Evolutionary conservation across 2,888 invertebrate genomes (phyloP).

Genomic region (Lepidochitona cinerea): DNA sequence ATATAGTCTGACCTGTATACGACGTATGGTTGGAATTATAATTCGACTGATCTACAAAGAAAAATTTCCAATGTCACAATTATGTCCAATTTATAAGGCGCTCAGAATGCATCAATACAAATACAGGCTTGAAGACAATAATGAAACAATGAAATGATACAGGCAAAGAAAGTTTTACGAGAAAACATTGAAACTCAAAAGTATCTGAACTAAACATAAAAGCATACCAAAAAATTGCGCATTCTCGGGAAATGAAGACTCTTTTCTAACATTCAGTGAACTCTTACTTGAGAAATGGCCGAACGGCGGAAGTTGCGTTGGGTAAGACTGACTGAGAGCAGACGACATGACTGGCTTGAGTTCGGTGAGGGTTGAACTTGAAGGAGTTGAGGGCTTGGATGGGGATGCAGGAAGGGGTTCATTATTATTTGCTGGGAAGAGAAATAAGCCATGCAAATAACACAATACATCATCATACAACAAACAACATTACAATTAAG

Average conservation of each 20-base stretch:
- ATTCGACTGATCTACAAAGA: background rate
- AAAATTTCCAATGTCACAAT: no score
- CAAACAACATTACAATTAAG: background rate
- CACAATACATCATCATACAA: background rate
- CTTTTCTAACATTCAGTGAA: no score
- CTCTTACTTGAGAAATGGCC: slow-evolving; percentile 34
- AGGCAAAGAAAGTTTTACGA: no score
- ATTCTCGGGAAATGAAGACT: no score
- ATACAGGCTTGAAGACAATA: no score
- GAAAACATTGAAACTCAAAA: no score
- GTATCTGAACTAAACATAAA: no score
- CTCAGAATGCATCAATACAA: no score
- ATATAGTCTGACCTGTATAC: background rate
- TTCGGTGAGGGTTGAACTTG: slow-evolving; percentile 29
- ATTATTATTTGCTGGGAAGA: background rate
- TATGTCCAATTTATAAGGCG: no score
- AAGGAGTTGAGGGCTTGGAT: slow-evolving; percentile 23
- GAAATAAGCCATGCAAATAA: background rate
- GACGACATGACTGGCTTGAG: slow-evolving; percentile 28
- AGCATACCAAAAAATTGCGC: no score
- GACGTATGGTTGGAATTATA: background rate
- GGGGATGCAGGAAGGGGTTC: slow-evolving; percentile 13
- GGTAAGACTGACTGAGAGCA: slow-evolving; percentile 19
- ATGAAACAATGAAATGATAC: no score
- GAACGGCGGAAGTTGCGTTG: slow-evolving; percentile 29